Conservation (phyloP, 2,113 vertebrate species). For the Protobothrops mucrosquamatus region DNA sequence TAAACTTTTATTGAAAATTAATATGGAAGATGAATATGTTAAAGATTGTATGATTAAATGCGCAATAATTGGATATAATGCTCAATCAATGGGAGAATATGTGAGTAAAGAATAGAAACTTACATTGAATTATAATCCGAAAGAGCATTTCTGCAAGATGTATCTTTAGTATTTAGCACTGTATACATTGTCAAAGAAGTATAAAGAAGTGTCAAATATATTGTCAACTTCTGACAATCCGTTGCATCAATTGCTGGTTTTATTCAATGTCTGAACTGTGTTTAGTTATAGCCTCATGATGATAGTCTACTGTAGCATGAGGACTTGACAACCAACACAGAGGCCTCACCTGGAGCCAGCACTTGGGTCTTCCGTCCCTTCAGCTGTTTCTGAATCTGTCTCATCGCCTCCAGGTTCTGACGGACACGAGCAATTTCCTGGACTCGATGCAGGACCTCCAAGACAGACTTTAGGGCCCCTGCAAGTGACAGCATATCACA, state of each 20-base stretch:
- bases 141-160: too few relatives aligned
- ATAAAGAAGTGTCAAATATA: too few relatives aligned
- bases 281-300: not conserved
- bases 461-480: slow-evolving; percentile 76
- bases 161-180: too few relatives aligned
- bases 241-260: not conserved
- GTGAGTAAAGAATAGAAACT: too few relatives aligned
- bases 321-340: not conserved
- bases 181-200: too few relatives aligned
- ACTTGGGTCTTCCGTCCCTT: slow-evolving; percentile 82
- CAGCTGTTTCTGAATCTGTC: slow-evolving; percentile 86
- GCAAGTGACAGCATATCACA: slow-evolving; percentile 37
- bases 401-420: slow-evolving; percentile 85
- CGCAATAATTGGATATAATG: too few relatives aligned
- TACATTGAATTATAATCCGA: too few relatives aligned
- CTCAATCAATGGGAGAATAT: too few relatives aligned
- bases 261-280: not conserved
- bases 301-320: not conserved
- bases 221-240: too few relatives aligned
- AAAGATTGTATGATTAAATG: too few relatives aligned
- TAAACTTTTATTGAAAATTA: too few relatives aligned
- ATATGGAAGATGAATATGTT: too few relatives aligned
- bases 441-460: slow-evolving; percentile 74
- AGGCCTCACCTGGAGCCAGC: slow-evolving; percentile 78
- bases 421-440: slow-evolving; percentile 72